These are phyloP conservation scores for Hemicordylus capensis DNA, from an alignment of 2,113 vertebrate genomes.

Conservation along the genomic window DNA sequence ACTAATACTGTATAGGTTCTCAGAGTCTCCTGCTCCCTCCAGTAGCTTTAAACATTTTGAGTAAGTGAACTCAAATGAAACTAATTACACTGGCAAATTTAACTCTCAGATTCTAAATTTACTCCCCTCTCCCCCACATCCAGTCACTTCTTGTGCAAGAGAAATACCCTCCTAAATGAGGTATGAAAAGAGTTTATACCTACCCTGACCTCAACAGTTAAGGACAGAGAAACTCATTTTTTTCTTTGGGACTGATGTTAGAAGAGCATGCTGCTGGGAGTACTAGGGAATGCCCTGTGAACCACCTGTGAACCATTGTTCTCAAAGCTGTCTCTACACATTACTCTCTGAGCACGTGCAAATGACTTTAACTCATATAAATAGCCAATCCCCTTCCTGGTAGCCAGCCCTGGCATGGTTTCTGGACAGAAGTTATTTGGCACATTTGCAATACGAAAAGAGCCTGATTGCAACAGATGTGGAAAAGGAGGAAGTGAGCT, in stretches of 20 bases:
- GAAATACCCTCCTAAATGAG: too few species aligned
- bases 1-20: neutral
- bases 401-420: neutral
- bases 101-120: neutral
- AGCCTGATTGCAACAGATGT: too few species aligned
- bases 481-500: too few species aligned
- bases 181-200: neutral
- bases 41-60: neutral
- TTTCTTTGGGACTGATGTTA: neutral
- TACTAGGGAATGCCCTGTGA: neutral
- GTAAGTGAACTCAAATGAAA: neutral
- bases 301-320: neutral
- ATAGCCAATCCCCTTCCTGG: neutral
- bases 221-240: neutral
- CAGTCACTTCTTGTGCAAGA: too few species aligned
- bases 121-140: neutral
- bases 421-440: neutral
- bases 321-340: neutral
- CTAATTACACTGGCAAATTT: neutral
- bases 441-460: too few species aligned
- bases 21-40: neutral
- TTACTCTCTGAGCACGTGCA: neutral
- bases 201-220: neutral
- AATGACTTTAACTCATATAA: neutral
- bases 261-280: neutral